A percentile compares a stretch with the other conserved stretches of the same genome.
Conservation (phyloP, 2,797 vertebrate genomes). For the Potorous gilbertii region DNA sequence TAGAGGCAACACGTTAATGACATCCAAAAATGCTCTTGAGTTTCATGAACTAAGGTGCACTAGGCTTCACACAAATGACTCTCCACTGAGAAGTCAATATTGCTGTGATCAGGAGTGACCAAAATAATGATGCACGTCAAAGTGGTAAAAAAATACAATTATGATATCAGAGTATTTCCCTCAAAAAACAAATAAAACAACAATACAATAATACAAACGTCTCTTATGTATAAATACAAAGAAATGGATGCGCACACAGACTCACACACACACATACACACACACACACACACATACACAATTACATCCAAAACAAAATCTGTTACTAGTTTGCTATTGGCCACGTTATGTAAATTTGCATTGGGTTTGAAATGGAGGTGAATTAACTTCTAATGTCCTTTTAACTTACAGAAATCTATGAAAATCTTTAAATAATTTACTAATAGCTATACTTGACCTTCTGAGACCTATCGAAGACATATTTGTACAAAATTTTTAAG, state of each 20-base stretch:
- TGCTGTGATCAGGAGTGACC: slow-evolving; percentile 13
- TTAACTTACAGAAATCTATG: background rate
- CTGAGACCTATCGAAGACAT: slow-evolving; percentile 40
- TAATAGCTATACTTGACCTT: background rate
- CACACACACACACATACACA: slow-evolving; percentile 52
- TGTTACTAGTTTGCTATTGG: background rate
- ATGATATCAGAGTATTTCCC: slow-evolving; percentile 14
- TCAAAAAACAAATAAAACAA: slow-evolving; percentile 43
- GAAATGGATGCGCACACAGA: slow-evolving; percentile 33
- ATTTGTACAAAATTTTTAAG: background rate
- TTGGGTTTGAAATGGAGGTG: slow-evolving; percentile 11
- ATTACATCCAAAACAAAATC: slow-evolving; percentile 46
- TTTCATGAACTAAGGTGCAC: slow-evolving; percentile 51
- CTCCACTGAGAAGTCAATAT: slow-evolving; percentile 1
- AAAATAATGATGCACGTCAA: slow-evolving; percentile 16
- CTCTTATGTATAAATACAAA: background rate
- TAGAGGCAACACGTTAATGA: slow-evolving; percentile 28
- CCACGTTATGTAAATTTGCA: background rate
- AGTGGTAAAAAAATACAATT: slow-evolving; percentile 44
- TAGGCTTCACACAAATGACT: slow-evolving; percentile 33
- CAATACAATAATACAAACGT: slow-evolving; percentile 56
- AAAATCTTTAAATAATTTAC: background rate
- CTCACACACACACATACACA: slow-evolving; percentile 50
- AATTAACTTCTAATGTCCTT: background rate
- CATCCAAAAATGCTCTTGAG: slow-evolving; percentile 16